A percentile compares a stretch with the other conserved stretches of the same genome.
Conservation (phyloP, 2,797 vertebrate species). For the Chrosomus eos region DNA sequence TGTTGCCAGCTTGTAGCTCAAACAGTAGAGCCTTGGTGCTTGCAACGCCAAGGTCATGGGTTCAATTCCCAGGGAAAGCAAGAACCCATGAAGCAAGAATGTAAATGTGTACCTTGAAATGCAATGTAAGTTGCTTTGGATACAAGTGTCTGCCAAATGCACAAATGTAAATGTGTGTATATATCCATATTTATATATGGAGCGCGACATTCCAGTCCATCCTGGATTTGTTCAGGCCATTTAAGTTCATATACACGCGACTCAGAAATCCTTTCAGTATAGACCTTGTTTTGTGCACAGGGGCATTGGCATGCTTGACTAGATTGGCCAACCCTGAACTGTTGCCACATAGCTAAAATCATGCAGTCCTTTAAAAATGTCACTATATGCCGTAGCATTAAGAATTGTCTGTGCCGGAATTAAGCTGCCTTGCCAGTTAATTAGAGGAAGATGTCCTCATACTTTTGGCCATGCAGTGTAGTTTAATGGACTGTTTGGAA, state of each 20-base stretch:
- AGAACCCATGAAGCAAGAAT: too few relatives aligned
- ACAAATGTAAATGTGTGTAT: too few relatives aligned
- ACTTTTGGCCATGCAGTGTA: background rate
- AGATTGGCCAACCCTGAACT: background rate
- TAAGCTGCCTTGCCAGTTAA: background rate
- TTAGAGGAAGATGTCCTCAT: background rate
- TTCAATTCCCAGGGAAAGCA: too few relatives aligned
- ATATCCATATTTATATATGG: too few relatives aligned
- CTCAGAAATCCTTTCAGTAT: background rate
- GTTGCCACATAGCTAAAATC: background rate
- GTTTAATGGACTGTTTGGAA: background rate
- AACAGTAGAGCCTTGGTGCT: too few relatives aligned
- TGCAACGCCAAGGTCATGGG: too few relatives aligned
- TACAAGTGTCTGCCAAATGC: too few relatives aligned
- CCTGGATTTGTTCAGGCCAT: background rate
- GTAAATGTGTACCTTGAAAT: too few relatives aligned
- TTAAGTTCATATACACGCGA: background rate
- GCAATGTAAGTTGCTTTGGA: too few relatives aligned
- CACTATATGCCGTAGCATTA: background rate
- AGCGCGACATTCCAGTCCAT: background rate
- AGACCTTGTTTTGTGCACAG: background rate
- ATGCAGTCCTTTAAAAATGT: background rate
- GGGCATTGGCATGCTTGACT: background rate
- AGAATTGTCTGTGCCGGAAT: background rate
- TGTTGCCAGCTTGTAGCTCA: too few relatives aligned